Evolutionary conservation across 2,888 invertebrate species (phyloP), one percentile per base, ranked within the genome.

Genomic region (Acrocyrtus sp.): DNA sequence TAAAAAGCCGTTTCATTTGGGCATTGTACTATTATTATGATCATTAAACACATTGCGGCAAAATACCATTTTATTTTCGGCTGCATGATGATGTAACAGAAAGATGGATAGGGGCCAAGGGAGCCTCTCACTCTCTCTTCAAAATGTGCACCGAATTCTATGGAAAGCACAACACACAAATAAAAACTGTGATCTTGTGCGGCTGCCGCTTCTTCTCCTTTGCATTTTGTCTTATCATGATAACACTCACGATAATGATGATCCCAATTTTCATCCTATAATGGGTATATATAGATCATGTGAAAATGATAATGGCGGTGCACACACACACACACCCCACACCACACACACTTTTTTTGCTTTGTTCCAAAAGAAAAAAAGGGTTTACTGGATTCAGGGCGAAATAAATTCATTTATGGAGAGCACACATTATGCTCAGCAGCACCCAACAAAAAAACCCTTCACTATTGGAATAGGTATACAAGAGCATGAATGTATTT

Each of bases 1-100:
- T 72, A 61, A 66, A 72, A 67, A 62, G 66, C 66, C 66, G 66
- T 72, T 72, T 72, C 48, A 65, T 66, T 60, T 72, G 41, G n/a
- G 15, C 60, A 43, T 57, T 57, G 21, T 39, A 19, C 12, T 12
- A 12, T 34, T 34, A 34, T 34, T 34, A 34, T 12, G 34, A 5
- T 34, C 5, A 4, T 19, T 43, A 57, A 4, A 39, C 12, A 56
- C 34, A 24, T 39, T 61, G 45, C 43, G 22, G 43, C 45, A 24
- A 50, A 15, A 34, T 47, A 45, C 17, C 26, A 53, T 47, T 26
- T 48, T 41, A 29, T 48, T 43, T 63, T 27, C 26, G 43, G 43
- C 34, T 41, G 53, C 66, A 43, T 51, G n/a, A n/a, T 12, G 34
- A 8, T 34, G 34, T 34, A 34, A 34, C 39, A 66, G 45, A 66